Evolutionary conservation across 1,140 invertebrate genomes (phyloP), one percentile per base, ranked within the genome.

Genomic region (Armadillidium nasatum): DNA sequence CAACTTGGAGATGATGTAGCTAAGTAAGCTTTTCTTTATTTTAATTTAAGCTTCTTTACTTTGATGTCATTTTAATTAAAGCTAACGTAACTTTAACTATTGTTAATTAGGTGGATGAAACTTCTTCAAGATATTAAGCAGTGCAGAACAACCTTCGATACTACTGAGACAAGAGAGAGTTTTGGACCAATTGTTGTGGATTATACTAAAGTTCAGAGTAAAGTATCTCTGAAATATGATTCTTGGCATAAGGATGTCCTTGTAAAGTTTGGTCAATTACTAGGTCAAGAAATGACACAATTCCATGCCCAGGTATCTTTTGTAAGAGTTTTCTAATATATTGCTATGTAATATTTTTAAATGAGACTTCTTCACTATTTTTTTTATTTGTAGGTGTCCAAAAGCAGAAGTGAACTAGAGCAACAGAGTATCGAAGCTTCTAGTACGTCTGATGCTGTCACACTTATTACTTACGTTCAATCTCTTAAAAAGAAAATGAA

Each of bases 201-300:
- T 85, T 99, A 98, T 88, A 94, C 94, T 3, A 98, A 98, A 33
- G 96, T 99, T 0, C 98, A 99, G 85, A 96, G 95, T 80, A 99
- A 99, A 87, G 97, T 99, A 0, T 95, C 95, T 0, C 87, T 99
- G 70, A 99, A 99, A 85, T 99, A 99, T 85, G 98, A 99, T 86
- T 97, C 96, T 0, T 99, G 97, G 97, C 97, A 99, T 85, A 99
- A 99, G 86, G 97, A 99, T 83, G 96, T 97, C 11, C 87, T 99
- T 0, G 91, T 94, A 81, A 98, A 98, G 86, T 99, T 99, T 87
- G 96, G 97, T 19, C 89, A 90, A 0, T 85, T 99, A 67, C 88
- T 99, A 13, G 94, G 33, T 33, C 33, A 33, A 33, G 33, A 33
- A 33, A 33, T 33, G 33, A 33, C 33, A 1, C 33, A 33, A 33